Evolutionary conservation across 2,113 vertebrate genomes (phyloP).

Genomic region (Cercocebus atys): DNA sequence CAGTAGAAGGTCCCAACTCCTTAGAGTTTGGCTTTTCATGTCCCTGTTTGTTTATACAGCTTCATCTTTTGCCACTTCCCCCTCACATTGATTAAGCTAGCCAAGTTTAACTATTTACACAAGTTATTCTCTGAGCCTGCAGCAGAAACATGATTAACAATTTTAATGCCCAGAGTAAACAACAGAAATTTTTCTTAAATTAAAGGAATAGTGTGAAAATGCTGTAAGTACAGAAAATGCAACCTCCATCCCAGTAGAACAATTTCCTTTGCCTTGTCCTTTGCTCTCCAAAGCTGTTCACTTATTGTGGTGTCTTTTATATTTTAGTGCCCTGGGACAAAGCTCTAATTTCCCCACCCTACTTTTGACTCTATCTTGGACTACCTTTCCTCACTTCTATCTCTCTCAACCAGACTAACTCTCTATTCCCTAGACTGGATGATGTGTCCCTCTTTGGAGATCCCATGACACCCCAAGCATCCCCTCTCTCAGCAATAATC

Average conservation of each 20-base stretch:
- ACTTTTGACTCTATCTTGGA: neutral
- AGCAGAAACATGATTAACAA: neutral
- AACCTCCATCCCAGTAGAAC: neutral
- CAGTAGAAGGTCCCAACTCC: neutral
- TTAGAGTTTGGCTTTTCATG: constrained; percentile 15
- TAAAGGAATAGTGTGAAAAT: constrained; percentile 1
- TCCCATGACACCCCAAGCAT: neutral
- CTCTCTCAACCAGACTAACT: neutral
- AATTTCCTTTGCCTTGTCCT: neutral
- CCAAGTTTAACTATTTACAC: neutral
- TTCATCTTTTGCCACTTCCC: neutral
- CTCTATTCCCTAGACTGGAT: neutral
- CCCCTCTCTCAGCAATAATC: constrained; percentile 49
- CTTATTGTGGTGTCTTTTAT: constrained; percentile 30
- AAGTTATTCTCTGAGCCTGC: constrained; percentile 10
- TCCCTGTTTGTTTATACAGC: neutral
- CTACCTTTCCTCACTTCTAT: neutral
- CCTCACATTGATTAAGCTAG: neutral
- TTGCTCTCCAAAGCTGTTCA: neutral
- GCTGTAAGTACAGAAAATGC: neutral
- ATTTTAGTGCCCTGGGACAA: neutral
- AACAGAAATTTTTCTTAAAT: neutral
- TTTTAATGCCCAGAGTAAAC: neutral
- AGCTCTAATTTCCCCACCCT: neutral
- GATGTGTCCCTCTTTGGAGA: neutral